Evolutionary conservation across 92 coral and sea anemone genomes (phyloP), one percentile per base, ranked within the genome.

Genomic region (Epizoanthus ramosus): DNA sequence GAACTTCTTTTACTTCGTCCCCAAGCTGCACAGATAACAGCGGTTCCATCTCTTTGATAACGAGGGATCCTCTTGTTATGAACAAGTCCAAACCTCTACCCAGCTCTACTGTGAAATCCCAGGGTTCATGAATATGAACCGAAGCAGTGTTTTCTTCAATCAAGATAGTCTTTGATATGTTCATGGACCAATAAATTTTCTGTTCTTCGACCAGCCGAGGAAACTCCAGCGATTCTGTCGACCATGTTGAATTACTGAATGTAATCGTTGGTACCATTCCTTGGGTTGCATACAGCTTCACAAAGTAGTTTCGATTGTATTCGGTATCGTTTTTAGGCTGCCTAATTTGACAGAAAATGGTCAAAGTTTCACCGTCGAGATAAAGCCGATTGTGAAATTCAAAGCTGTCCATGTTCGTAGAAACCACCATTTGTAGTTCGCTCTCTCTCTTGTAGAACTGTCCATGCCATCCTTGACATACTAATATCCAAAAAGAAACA

Each of bases 201-300:
- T 57, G 31, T 52, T 73, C 88, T 50, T 73, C 89, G 43, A 77
- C 80, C 17, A 92, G 79, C 14, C 75, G 66, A 15, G 83, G 89
- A 24, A 79, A 53, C 22, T 85, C 87, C 71, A 96, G 67, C 47
- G 83, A 85, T 50, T 88, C 86, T 21, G 97, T 91, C 73, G 92
- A 92, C 92, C 98, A 91, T n/a, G 91, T 86, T 57, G 85, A 67
- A 52, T 93, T 94, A 57, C 88, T 80, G 75, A 96, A 90, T 16
- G 91, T 83, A 43, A 96, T 84, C 4, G 89, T 84, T 37, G 99
- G 99, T 52, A 82, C 86, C 88, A 96, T 86, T 21, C 99, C 98
- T 84, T 86, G 89, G 13, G 75, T 73, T 52, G 90, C 85, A 65
- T 92, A 94, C 18, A 84, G 83, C 74, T 85, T 90, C 45, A 89